Evolutionary conservation across 2,888 invertebrate genomes (phyloP).

Genomic region (Mongoloraphidia duomilia): DNA sequence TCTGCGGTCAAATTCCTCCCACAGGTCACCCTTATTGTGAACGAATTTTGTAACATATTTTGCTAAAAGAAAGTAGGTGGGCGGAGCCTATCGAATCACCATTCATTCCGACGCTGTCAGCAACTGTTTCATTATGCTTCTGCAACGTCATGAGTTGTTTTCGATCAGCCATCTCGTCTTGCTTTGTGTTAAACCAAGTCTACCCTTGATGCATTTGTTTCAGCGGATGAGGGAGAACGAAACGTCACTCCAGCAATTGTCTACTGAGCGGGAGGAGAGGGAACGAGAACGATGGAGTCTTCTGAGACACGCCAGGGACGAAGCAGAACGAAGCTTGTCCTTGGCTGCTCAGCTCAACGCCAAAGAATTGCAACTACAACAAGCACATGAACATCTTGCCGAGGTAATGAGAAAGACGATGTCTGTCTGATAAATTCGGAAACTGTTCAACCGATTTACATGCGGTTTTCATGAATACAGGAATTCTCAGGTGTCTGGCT

Average conservation of each 20-base stretch:
- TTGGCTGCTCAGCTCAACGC: slow-evolving; percentile 78
- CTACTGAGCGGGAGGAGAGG: slow-evolving; percentile 50
- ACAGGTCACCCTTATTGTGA: too few species aligned
- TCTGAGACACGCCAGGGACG: slow-evolving; percentile 75
- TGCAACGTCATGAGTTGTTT: too few species aligned
- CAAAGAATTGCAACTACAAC: slow-evolving; percentile 71
- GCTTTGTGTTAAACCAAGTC: neutral
- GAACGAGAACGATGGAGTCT: slow-evolving; percentile 83
- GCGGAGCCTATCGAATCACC: too few species aligned
- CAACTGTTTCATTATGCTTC: too few species aligned
- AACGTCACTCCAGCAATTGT: slow-evolving; percentile 46
- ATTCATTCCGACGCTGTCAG: too few species aligned
- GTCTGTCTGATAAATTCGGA: neutral
- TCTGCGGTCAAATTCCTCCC: too few species aligned
- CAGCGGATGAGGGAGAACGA: slow-evolving; percentile 70
- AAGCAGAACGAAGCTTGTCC: slow-evolving; percentile 74
- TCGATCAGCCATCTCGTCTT: too few species aligned
- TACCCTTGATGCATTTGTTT: slow-evolving; percentile 20
- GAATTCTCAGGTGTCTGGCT: too few species aligned
- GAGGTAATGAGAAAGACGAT: slow-evolving; percentile 39
- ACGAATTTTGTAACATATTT: too few species aligned
- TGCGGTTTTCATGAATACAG: too few species aligned
- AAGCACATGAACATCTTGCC: slow-evolving; percentile 71
- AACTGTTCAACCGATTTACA: too few species aligned
- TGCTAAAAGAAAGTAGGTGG: too few species aligned